These are phyloP conservation scores for Varecia variegata DNA, from an alignment of 2,797 vertebrate genomes.

Conservation along the genomic window DNA sequence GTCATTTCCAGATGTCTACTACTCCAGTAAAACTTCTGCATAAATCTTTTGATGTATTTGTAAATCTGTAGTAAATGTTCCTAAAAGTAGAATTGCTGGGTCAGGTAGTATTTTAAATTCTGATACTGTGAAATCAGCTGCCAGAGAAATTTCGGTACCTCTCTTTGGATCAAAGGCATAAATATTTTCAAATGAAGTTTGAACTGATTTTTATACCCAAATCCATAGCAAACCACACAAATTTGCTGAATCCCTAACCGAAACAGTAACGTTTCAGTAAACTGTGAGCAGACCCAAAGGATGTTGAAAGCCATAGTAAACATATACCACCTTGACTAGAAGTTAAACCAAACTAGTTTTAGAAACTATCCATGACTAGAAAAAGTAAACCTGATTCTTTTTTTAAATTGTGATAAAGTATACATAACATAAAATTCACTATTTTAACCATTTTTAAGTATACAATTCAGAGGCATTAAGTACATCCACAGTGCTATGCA, in stretches of 20 bases:
- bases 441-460: neutral
- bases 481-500: neutral
- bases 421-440: neutral
- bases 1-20: neutral
- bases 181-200: neutral
- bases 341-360: neutral
- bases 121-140: neutral
- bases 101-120: constrained; percentile 46
- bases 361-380: neutral
- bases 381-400: neutral
- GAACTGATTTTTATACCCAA: neutral
- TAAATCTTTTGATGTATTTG: neutral
- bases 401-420: neutral
- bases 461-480: neutral
- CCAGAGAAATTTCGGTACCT: neutral
- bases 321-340: neutral
- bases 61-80: neutral
- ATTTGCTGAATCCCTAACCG: neutral
- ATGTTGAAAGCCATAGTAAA: neutral
- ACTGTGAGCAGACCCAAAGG: neutral
- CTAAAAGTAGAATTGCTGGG: neutral
- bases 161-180: neutral
- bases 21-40: neutral
- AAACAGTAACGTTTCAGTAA: constrained; percentile 11
- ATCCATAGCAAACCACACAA: neutral